A percentile compares a stretch with the other conserved stretches of the same genome.
phyloP scores from a whole-genome alignment of 1,140 invertebrate genomes.

The Drosophila paulistorum region DNA sequence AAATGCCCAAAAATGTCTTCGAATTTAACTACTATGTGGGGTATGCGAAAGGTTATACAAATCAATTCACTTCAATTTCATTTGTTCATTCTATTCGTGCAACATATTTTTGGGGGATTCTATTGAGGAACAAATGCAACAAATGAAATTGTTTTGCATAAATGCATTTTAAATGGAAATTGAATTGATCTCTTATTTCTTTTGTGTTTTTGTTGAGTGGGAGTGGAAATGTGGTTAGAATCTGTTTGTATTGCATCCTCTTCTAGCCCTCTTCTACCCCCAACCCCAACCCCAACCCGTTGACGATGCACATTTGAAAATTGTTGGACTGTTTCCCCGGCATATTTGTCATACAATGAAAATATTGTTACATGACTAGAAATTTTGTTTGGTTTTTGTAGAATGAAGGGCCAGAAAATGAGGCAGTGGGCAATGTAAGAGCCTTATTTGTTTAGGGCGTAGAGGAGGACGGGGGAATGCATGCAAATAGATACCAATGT shows the following conservation, averaged over 20 bases:
- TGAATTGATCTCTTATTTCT: not conserved
- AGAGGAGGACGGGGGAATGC: too few relatives aligned
- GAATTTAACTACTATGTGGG: too few relatives aligned
- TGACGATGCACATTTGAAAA: not conserved
- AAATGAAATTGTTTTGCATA: conserved; percentile 1
- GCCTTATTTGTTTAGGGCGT: not conserved
- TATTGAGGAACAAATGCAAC: not conserved
- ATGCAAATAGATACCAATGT: too few relatives aligned
- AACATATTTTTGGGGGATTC: not conserved
- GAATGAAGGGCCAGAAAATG: not conserved
- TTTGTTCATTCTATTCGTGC: not conserved
- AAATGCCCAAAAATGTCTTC: too few relatives aligned
- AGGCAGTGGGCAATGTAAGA: not conserved
- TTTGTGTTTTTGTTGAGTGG: not conserved
- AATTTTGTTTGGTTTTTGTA: conserved; percentile 32
- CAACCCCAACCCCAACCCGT: too few relatives aligned
- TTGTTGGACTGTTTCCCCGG: conserved; percentile 40
- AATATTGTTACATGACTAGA: conserved; percentile 36
- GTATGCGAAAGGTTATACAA: too few relatives aligned
- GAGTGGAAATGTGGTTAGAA: not conserved
- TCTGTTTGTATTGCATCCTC: too few relatives aligned
- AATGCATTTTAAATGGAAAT: conserved; percentile 9
- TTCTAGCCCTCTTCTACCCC: not conserved
- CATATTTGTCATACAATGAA: conserved; percentile 42
- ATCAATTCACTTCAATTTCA: too few relatives aligned